Base-by-base conservation (phyloP, 1,140 invertebrate species). In the Drosophila sucinea region DNA sequence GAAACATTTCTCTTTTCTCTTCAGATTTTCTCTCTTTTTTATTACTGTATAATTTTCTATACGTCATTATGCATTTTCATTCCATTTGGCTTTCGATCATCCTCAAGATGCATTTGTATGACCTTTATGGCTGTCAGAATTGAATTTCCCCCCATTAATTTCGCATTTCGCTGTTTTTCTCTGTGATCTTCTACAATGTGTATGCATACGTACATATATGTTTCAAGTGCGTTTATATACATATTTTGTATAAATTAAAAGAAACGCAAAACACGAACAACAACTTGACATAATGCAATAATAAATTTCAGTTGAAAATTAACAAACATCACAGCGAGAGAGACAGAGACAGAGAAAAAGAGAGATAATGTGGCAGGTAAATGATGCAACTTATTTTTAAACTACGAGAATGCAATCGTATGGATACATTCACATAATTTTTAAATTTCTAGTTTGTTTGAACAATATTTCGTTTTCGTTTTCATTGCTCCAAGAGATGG, bases 211-310 rank as follows among this genome's bases (percentile, higher is more conserved):
- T 38, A 38, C 35, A 38, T 38, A 38, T 51, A 51, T 17, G 27
- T 51, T 51, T 51, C 44, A 51, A 51, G 44, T 51, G 44, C 44
- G 44, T 58, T 58, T 58, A 30, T 55, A 27, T 29, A 55, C 27
- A 33, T 57, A 30, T 32, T 17, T 35, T 38, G 56, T 38, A 33
- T 38, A 35, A 25, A 35, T 58, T 35, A 27, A 38, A 25, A 35
- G 56, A 33, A 17, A 30, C 25, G 11, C 54, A 56, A 32, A 56
- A 56, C 67, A 67, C 69, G 80, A 85, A 77, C 32, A 86, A 67
- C 75, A 81, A 86, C 82, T 86, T 74, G 66, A 87, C 79, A 87
- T 78, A 87, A 73, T 84, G 69, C 62, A 77, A 77, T 77, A 77
- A 87, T 85, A 76, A 82, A 85, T 79, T 76, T 68, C 47, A 27